Evolutionary conservation across 2,888 invertebrate genomes (phyloP), one percentile per base, ranked within the genome.

Genomic region (Dione juno): DNA sequence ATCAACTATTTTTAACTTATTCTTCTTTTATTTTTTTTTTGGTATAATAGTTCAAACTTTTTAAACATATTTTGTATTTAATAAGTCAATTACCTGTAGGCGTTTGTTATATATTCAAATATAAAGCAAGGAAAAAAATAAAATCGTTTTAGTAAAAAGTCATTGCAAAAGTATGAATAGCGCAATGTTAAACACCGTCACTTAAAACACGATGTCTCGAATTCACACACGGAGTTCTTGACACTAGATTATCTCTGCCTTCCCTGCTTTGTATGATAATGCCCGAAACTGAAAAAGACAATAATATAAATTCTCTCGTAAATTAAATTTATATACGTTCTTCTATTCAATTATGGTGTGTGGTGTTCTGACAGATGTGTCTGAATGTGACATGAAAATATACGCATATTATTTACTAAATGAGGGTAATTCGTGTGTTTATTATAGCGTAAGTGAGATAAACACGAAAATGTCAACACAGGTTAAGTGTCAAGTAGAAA

Each of bases 1-100:
- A 43, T 37, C 61, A 68, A 54, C 9, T 63, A 5, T 54, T 68
- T 54, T 37, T 21, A 40, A 35, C 21, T 68, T 48, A 21, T n/a
- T n/a, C n/a, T 11, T 43, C 52, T 43, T 61, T 14, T 19, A 50
- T 59, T 59, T 16, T 8, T 7, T 52, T 28, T 40, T 3, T 40
- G 43, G 40, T 16, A 35, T 35, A 13, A 13, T 28, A 28, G 3
- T 28, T 28, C n/a, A n/a, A n/a, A n/a, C n/a, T n/a, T n/a, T n/a
- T n/a, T n/a, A n/a, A n/a, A n/a, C n/a, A n/a, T n/a, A n/a, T n/a
- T n/a, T n/a, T n/a, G n/a, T n/a, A n/a, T n/a, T n/a, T n/a, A n/a
- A n/a, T n/a, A n/a, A n/a, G n/a, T n/a, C n/a, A n/a, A n/a, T n/a
- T n/a, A n/a, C n/a, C n/a, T n/a, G n/a, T n/a, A n/a, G n/a, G n/a